phyloP scores from a whole-genome alignment of 2,113 vertebrate genomes.

The Oenanthe melanoleuca region DNA sequence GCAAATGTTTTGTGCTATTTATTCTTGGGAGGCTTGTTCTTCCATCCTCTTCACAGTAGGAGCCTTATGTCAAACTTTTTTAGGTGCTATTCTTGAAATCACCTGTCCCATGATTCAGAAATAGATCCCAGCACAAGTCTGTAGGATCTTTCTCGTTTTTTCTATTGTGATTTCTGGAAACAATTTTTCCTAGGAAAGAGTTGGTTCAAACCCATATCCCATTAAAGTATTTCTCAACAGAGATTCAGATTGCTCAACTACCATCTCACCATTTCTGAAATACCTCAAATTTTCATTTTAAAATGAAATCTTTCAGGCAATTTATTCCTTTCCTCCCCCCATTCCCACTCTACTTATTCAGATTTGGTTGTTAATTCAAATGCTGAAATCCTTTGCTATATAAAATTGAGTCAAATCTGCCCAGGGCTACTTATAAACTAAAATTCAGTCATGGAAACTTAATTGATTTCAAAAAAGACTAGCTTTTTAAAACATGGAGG shows the following conservation, averaged over 20 bases:
- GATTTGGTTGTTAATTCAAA: neutral
- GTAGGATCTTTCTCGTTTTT: neutral
- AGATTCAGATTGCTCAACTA: neutral
- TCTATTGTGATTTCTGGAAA: neutral
- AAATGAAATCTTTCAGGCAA: neutral
- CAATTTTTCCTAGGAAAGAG: neutral
- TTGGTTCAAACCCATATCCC: neutral
- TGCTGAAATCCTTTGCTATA: neutral
- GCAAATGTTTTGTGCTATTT: neutral
- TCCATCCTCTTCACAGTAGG: neutral
- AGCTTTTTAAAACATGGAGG: neutral
- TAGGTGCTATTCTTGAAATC: neutral
- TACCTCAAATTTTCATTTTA: neutral
- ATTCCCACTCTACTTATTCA: neutral
- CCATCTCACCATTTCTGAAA: neutral
- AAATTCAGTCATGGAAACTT: neutral
- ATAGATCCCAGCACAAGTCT: neutral
- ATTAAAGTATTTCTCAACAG: neutral
- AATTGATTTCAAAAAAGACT: neutral
- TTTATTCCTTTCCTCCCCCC: accelerated
- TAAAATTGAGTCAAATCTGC: neutral
- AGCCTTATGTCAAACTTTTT: neutral
- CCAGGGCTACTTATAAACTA: neutral
- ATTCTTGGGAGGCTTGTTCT: neutral
- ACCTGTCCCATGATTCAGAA: neutral